A percentile compares a stretch with the other conserved stretches of the same genome.
Evolutionary conservation across 2,888 invertebrate species (phyloP).

Genomic region (Theodoxus fluviatilis): DNA sequence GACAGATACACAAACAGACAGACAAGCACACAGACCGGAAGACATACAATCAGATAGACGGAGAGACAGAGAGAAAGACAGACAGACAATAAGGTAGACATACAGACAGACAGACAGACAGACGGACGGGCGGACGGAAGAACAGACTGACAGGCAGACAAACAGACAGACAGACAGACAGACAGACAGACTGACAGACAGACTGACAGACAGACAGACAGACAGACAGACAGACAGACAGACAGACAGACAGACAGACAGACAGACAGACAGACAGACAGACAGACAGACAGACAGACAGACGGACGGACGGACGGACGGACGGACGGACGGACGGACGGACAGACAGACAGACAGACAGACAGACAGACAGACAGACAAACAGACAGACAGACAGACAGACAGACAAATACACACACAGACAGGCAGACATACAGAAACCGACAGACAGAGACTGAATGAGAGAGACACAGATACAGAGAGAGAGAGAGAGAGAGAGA

Average conservation of each 20-base stretch:
- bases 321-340: background rate
- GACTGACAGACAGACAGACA: too few relatives aligned
- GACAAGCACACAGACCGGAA: background rate
- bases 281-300: background rate
- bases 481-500: background rate
- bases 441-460: background rate
- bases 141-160: too few relatives aligned
- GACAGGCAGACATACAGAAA: background rate
- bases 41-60: conserved; percentile 4
- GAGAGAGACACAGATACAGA: background rate
- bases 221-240: too few relatives aligned
- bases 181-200: too few relatives aligned
- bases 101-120: background rate
- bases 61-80: conserved; percentile 10
- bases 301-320: background rate
- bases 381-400: too few relatives aligned
- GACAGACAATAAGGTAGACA: background rate
- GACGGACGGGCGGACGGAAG: background rate
- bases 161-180: too few relatives aligned
- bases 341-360: background rate
- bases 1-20: too few relatives aligned
- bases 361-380: background rate
- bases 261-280: background rate
- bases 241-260: too few relatives aligned
- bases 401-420: background rate